These are phyloP conservation scores for Xylophagus ater DNA, from an alignment of 2,888 invertebrate species.

Conservation along the genomic window DNA sequence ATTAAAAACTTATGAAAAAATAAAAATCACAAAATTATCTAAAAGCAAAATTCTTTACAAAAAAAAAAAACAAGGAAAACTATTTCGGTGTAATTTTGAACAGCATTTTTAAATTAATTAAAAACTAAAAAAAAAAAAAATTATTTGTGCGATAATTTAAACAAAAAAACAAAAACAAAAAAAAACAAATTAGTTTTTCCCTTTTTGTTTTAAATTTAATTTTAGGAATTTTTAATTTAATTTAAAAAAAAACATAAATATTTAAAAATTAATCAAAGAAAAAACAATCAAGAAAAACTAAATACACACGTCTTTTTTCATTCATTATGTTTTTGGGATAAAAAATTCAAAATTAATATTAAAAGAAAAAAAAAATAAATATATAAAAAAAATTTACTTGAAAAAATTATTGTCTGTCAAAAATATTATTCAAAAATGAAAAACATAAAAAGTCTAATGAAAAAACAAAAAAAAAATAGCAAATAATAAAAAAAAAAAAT, in stretches of 20 bases:
- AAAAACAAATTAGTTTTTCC: slow-evolving; percentile 3
- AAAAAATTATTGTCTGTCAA: neutral
- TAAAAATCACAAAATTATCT: slow-evolving; percentile 6
- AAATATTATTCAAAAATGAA: neutral
- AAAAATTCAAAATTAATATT: slow-evolving; percentile 4
- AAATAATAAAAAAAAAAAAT: neutral
- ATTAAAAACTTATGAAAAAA: slow-evolving; percentile 1
- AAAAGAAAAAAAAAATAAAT: slow-evolving; percentile 2
- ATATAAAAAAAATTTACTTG: slow-evolving; percentile 1
- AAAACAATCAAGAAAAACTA: slow-evolving; percentile 5
- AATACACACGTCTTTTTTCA: neutral
- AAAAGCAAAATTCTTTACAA: slow-evolving; percentile 5
- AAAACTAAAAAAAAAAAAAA: slow-evolving; percentile 2
- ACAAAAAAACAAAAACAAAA: neutral
- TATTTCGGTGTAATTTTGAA: neutral
- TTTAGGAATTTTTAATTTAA: no score
- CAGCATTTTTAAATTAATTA: slow-evolving; percentile 4
- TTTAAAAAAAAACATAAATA: slow-evolving; percentile 2
- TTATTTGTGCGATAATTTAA: neutral
- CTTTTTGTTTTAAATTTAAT: no score
- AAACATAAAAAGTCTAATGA: neutral
- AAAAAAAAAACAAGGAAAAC: no score
- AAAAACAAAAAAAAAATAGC: neutral
- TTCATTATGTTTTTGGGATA: slow-evolving; percentile 10
- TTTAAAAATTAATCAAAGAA: neutral